Evolutionary conservation across 2,888 invertebrate genomes (phyloP).

Genomic region (Drosophila neonasuta): DNA sequence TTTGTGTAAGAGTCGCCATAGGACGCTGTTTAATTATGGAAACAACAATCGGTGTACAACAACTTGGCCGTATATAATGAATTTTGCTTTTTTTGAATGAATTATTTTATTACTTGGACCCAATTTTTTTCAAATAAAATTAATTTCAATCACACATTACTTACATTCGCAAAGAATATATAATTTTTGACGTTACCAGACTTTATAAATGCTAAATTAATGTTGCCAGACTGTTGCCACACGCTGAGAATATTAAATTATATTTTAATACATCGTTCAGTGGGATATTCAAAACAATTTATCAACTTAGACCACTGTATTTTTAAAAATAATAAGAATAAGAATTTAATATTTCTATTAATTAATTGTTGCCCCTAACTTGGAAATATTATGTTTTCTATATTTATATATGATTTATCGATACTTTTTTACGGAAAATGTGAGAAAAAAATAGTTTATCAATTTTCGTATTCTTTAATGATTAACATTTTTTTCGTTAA

Average conservation of each 20-base stretch:
- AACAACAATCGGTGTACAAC: neutral
- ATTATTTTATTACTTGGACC: neutral
- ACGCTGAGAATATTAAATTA: neutral
- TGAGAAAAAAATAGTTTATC: too few relatives aligned
- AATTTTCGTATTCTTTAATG: too few relatives aligned
- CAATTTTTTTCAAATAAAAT: neutral
- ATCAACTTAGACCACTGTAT: too few relatives aligned
- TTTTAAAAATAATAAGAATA: too few relatives aligned
- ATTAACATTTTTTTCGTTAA: too few relatives aligned
- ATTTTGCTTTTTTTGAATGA: neutral
- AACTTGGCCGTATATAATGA: neutral
- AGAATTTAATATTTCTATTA: too few relatives aligned
- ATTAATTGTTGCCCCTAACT: too few relatives aligned
- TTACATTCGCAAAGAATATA: constrained; percentile 57
- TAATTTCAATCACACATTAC: constrained; percentile 32
- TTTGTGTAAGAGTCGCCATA: neutral
- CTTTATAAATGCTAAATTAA: neutral
- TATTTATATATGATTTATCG: neutral
- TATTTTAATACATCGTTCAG: neutral
- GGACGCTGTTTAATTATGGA: neutral
- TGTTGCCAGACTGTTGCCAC: constrained; percentile 36
- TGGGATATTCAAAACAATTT: neutral
- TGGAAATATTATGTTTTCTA: too few relatives aligned
- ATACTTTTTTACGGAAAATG: too few relatives aligned
- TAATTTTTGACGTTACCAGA: constrained; percentile 34